These are phyloP conservation scores for Drepanosiphum platanoidis DNA, from an alignment of 2,888 invertebrate species.

Conservation along the genomic window DNA sequence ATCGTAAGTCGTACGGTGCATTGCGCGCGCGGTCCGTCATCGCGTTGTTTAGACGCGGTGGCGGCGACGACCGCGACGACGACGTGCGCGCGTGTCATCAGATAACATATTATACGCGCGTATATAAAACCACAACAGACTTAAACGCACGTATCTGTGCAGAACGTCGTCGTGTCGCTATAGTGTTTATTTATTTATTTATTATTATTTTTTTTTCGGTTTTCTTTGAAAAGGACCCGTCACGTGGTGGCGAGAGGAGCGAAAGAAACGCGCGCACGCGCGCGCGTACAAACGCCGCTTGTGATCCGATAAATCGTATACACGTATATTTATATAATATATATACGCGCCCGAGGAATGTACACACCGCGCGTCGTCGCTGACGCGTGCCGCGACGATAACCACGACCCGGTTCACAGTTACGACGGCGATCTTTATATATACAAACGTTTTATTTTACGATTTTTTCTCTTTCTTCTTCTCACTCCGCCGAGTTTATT, in stretches of 20 bases:
- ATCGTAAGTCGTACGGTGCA: background rate
- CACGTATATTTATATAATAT: background rate
- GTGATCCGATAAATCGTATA: conserved; percentile 26
- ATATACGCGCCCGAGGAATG: conserved; percentile 21
- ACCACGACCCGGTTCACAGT: conserved; percentile 13
- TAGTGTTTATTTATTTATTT: background rate
- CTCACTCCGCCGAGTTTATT: background rate
- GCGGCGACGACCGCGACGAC: background rate
- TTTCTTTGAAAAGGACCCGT: background rate
- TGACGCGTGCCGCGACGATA: conserved; percentile 40
- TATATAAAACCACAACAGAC: no score
- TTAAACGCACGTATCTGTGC: no score
- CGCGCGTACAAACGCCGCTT: background rate
- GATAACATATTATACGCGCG: background rate
- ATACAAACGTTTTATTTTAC: background rate
- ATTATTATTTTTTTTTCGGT: background rate
- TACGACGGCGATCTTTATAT: background rate
- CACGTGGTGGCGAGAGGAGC: background rate
- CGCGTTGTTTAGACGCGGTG: background rate
- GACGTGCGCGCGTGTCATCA: background rate
- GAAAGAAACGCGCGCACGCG: background rate
- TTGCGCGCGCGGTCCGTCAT: background rate
- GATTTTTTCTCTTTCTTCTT: background rate
- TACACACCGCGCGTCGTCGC: background rate
- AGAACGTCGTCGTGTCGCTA: no score